Conservation (phyloP, 2,113 vertebrate species). For the Apaloderma vittatum region DNA sequence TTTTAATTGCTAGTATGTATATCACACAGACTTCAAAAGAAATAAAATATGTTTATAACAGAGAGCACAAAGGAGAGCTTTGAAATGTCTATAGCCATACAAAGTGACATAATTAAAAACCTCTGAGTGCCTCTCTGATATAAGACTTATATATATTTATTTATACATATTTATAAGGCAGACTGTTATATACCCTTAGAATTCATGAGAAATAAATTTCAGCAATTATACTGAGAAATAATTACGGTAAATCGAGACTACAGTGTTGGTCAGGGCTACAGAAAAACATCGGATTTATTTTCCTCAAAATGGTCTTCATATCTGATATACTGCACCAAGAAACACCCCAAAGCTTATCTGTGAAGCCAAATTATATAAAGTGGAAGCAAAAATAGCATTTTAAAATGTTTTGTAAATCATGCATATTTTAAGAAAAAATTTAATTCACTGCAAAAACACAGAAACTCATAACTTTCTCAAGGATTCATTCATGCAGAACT, state of each 20-base stretch:
- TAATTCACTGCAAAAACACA: conserved; percentile 44
- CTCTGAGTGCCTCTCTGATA: conserved; percentile 86
- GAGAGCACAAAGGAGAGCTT: conserved; percentile 91
- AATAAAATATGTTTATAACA: conserved; percentile 92
- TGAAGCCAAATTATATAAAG: conserved; percentile 13
- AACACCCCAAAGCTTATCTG: background rate
- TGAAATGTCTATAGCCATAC: conserved; percentile 93
- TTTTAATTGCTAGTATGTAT: conserved; percentile 97
- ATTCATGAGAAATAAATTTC: conserved; percentile 59
- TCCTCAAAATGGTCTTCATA: background rate
- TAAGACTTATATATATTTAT: conserved; percentile 80
- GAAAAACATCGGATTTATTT: conserved; percentile 23
- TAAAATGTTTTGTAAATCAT: conserved; percentile 25
- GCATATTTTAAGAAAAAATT: background rate
- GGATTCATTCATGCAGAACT: conserved; percentile 35
- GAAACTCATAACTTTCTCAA: conserved; percentile 8
- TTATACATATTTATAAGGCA: conserved; percentile 78
- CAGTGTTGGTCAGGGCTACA: background rate
- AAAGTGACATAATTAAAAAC: conserved; percentile 94
- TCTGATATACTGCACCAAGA: background rate
- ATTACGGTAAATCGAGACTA: conserved; percentile 45
- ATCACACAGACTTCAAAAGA: conserved; percentile 95
- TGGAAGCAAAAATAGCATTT: conserved; percentile 36
- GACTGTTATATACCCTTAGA: conserved; percentile 29
- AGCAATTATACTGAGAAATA: conserved; percentile 57